These are phyloP conservation scores for Cardiocondyla obscurior DNA, from an alignment of 1,140 invertebrate genomes.

Conservation along the genomic window DNA sequence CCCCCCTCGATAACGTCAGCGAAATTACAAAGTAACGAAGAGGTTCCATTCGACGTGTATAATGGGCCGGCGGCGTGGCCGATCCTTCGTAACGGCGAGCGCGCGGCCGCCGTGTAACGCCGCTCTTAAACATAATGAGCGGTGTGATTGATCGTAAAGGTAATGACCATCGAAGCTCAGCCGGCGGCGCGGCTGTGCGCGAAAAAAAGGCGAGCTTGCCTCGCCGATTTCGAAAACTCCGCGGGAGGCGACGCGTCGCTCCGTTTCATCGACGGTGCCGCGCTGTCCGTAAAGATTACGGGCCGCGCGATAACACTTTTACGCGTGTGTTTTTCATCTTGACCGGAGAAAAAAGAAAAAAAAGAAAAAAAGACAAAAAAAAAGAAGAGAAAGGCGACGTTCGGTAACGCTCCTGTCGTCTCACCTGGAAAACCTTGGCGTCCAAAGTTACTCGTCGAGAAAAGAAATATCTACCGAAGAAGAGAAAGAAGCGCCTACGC, in stretches of 20 bases:
- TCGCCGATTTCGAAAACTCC: slow-evolving; percentile 67
- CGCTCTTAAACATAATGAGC: slow-evolving; percentile 80
- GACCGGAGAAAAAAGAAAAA: neutral
- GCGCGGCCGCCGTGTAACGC: slow-evolving; percentile 69
- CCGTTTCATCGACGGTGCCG: slow-evolving; percentile 4
- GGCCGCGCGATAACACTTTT: slow-evolving; percentile 15
- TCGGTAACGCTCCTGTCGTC: neutral
- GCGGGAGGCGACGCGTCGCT: slow-evolving; percentile 60
- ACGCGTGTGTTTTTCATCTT: neutral
- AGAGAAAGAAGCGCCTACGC: neutral
- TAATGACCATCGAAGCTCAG: slow-evolving; percentile 76
- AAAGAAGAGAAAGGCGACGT: neutral
- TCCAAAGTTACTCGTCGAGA: slow-evolving; percentile 12
- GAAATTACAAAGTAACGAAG: slow-evolving; percentile 59
- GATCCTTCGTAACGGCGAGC: slow-evolving; percentile 66
- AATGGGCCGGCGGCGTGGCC: slow-evolving; percentile 31
- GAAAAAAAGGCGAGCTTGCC: slow-evolving; percentile 34
- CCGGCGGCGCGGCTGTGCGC: neutral
- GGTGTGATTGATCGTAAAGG: slow-evolving; percentile 80
- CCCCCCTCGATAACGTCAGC: slow-evolving; percentile 17
- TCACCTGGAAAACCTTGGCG: slow-evolving; percentile 13
- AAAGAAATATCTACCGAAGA: neutral
- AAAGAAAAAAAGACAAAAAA: neutral
- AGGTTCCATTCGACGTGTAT: slow-evolving; percentile 39
- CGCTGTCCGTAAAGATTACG: slow-evolving; percentile 30